Evolutionary conservation across 2,888 invertebrate genomes (phyloP).

Genomic region (Stenichneumon culpator): DNA sequence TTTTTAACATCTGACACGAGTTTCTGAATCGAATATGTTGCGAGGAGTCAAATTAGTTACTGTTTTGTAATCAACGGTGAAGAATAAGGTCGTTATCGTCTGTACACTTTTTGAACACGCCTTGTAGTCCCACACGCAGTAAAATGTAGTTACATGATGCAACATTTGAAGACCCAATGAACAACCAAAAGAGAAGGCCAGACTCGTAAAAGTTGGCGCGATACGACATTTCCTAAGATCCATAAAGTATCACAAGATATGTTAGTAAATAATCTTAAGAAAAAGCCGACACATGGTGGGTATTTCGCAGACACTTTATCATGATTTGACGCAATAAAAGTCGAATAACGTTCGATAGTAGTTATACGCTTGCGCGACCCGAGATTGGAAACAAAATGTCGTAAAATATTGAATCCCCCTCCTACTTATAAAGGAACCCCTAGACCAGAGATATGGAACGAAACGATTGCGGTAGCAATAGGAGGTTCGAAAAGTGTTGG

Average conservation of each 20-base stretch:
- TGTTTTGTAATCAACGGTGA: too few species aligned
- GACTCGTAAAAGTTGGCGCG: neutral
- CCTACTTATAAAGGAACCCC: constrained; percentile 56
- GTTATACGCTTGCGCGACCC: constrained; percentile 73
- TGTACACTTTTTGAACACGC: too few species aligned
- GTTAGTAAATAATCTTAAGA: constrained; percentile 33
- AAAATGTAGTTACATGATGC: too few species aligned
- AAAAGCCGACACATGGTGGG: constrained; percentile 34
- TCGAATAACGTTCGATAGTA: constrained; percentile 74
- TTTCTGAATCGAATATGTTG: too few species aligned
- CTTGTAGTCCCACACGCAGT: too few species aligned
- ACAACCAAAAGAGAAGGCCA: too few species aligned
- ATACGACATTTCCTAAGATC: neutral
- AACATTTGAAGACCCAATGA: too few species aligned
- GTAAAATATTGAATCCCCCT: constrained; percentile 78
- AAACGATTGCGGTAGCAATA: constrained; percentile 49
- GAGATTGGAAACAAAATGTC: constrained; percentile 83
- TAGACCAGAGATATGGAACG: constrained; percentile 62
- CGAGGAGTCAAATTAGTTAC: too few species aligned
- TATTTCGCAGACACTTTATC: constrained; percentile 73
- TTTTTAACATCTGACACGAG: too few species aligned
- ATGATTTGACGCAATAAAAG: constrained; percentile 80
- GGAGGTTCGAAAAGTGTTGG: constrained; percentile 39
- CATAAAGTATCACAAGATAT: neutral
- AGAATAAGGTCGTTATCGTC: too few species aligned